Evolutionary conservation across 2,797 vertebrate species (phyloP).

Genomic region (Fistularia tabacaria): DNA sequence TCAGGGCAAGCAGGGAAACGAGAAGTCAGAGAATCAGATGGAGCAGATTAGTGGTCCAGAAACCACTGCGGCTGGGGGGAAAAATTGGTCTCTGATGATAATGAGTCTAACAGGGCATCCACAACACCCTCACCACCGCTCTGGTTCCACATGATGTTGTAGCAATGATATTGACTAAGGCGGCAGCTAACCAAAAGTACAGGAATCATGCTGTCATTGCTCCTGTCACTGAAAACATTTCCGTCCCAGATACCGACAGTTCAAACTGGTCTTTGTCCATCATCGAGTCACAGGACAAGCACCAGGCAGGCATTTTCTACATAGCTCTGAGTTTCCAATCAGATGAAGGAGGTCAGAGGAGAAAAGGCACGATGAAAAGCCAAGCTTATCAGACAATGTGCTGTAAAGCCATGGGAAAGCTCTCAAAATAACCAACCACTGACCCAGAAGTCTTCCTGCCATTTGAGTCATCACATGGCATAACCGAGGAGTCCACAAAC

Average conservation of each 20-base stretch:
- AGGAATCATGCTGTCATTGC: constrained; percentile 58
- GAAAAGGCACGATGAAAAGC: constrained; percentile 31
- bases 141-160: constrained; percentile 56
- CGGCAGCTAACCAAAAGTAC: constrained; percentile 32
- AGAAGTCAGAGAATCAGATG: constrained; percentile 69
- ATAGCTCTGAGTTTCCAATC: constrained; percentile 28
- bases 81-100: constrained; percentile 71
- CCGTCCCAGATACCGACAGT: constrained; percentile 30
- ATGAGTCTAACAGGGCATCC: constrained; percentile 74
- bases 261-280: too few species aligned
- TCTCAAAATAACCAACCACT: constrained; percentile 66
- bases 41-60: constrained; percentile 65
- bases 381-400: constrained; percentile 35
- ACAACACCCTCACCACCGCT: constrained; percentile 41
- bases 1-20: constrained; percentile 61
- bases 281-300: too few species aligned
- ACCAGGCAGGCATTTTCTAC: too few species aligned
- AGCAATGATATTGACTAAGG: constrained; percentile 54
- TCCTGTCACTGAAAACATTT: constrained; percentile 20
- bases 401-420: constrained; percentile 25
- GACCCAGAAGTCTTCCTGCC: constrained; percentile 57
- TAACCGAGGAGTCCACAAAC: constrained; percentile 66
- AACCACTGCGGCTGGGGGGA: constrained; percentile 56
- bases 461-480: constrained; percentile 58
- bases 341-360: constrained; percentile 31